phyloP scores from a whole-genome alignment of 92 coral and sea anemone species.

The Porites divaricata region DNA sequence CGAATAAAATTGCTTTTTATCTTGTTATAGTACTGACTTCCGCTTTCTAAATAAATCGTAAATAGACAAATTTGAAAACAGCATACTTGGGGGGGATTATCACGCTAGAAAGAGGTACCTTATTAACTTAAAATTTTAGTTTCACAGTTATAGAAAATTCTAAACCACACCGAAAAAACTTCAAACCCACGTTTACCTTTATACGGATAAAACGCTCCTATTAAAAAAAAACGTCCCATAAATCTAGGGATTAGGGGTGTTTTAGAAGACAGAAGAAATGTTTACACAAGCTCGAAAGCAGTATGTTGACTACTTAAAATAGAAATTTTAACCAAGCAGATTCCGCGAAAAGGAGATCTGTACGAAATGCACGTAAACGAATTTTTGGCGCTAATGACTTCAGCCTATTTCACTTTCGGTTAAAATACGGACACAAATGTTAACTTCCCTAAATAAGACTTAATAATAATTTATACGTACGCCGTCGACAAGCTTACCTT shows the following conservation, averaged over 20 bases:
- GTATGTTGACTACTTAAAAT: not conserved
- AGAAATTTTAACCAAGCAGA: constrained; percentile 3
- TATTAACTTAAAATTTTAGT: no score
- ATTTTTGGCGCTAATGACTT: not conserved
- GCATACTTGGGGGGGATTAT: not conserved
- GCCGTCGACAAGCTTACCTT: constrained; percentile 49
- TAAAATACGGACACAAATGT: not conserved
- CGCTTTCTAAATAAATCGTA: not conserved
- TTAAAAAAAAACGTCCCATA: not conserved
- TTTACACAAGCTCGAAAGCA: not conserved
- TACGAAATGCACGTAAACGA: not conserved
- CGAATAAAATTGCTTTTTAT: not conserved
- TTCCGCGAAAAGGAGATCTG: not conserved
- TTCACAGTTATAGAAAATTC: no score
- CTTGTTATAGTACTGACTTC: no score
- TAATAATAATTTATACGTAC: not conserved
- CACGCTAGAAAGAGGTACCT: no score
- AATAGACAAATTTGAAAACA: not conserved
- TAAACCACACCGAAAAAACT: not conserved
- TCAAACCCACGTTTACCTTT: not conserved
- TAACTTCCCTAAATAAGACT: not conserved
- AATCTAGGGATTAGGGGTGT: not conserved
- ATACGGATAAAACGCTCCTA: not conserved
- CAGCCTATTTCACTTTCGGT: not conserved
- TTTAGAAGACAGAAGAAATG: not conserved